Conservation (phyloP, 1,140 invertebrate genomes). For the Oreohelix idahoensis region DNA sequence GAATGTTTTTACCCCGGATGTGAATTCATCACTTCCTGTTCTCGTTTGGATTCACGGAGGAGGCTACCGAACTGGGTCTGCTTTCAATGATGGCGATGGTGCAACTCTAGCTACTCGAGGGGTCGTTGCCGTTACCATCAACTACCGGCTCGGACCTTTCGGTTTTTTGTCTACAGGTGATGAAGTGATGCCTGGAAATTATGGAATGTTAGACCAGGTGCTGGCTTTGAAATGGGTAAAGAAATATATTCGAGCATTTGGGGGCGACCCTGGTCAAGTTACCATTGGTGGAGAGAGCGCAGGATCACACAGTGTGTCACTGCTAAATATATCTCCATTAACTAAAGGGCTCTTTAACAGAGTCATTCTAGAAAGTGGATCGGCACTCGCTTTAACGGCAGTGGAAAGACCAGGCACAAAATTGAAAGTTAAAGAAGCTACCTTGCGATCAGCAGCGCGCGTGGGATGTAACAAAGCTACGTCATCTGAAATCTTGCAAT, state of each 20-base stretch:
- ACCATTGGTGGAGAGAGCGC: slow-evolving; percentile 31
- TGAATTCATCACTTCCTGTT: slow-evolving; percentile 15
- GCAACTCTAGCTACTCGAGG: background rate
- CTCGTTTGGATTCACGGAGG: slow-evolving; percentile 36
- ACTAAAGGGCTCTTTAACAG: slow-evolving; percentile 16
- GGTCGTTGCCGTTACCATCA: slow-evolving; percentile 21
- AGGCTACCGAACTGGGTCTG: background rate
- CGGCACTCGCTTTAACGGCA: background rate
- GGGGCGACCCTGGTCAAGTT: slow-evolving; percentile 27
- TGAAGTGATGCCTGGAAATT: slow-evolving; percentile 37
- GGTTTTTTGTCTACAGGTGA: slow-evolving; percentile 37
- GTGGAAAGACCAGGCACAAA: slow-evolving; percentile 13
- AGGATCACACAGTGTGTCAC: slow-evolving; percentile 14
- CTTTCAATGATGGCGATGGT: background rate
- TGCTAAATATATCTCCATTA: slow-evolving; percentile 9
- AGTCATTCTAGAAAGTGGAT: slow-evolving; percentile 22
- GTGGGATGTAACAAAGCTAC: background rate
- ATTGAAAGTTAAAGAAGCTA: background rate
- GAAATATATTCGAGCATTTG: slow-evolving; percentile 34
- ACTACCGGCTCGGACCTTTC: slow-evolving; percentile 36
- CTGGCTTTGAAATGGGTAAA: slow-evolving; percentile 41
- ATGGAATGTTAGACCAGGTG: slow-evolving; percentile 35
- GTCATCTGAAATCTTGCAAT: background rate
- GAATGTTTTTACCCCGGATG: slow-evolving; percentile 26
- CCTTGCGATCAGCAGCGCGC: background rate